Base-by-base conservation (phyloP, 53 echinoderm and acorn worm species). In the Temnopleurus reevesii region DNA sequence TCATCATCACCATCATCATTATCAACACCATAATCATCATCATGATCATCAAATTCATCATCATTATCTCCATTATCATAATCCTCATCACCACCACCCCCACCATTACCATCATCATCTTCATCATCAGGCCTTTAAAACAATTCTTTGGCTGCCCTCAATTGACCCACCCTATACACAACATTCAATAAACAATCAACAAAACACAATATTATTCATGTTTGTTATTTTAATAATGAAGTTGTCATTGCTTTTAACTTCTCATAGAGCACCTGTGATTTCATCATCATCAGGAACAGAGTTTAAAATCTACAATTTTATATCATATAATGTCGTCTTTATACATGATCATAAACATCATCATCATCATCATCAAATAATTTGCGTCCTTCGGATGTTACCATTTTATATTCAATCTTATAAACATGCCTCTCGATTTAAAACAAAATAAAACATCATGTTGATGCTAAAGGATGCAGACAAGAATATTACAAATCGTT, bases 181-280 rank as follows among this genome's bases (percentile, higher is more conserved):
- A n/a, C n/a, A n/a, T n/a, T n/a, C n/a, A 51, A 10, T 51, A 51
- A 8, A 51, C 53, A 51, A 51, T 10, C 15, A 8, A 51, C 9
- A 59, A 77, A 26, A 77, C 79, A 49, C 90, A 77, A 94, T 89
- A 83, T 83, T 93, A 64, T 92, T 92, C 93, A 91, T 95, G 56
- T 84, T 85, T 85, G 27, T 60, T 12, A 59, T 43, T 85, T 85
- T 85, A 85, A 85, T 85, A 60, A 85, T 15, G 86, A 85, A 85
- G 86, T 85, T 85, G 86, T 85, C 86, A 85, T 85, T 85, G 86
- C 86, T 85, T 59, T 56, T 44, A 15, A 60, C 36, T 49, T 31
- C 86, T 51, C 61, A n/a, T n/a, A n/a, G n/a, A 85, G 60, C 86
- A 85, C 60, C 86, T 51, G 86, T 13, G 86, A 83, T 49, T 4